phyloP scores from a whole-genome alignment of 2,888 invertebrate genomes.

The Andrena trimmerana region DNA sequence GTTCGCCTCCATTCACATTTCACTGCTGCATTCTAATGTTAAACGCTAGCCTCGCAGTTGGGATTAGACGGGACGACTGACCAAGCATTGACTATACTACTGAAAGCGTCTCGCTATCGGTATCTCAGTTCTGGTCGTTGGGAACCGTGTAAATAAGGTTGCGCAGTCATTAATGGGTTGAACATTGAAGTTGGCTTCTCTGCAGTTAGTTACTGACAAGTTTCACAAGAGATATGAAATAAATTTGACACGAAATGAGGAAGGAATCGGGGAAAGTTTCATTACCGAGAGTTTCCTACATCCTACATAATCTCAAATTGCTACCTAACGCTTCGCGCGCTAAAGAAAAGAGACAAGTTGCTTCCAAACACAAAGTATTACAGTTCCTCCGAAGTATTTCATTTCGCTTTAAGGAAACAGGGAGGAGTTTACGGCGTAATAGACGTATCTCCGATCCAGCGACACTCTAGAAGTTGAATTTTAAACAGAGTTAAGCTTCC shows the following conservation, averaged over 20 bases:
- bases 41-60: background rate
- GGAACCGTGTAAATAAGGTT: background rate
- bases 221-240: background rate
- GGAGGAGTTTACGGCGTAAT: constrained; percentile 28
- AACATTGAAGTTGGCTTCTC: background rate
- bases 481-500: constrained; percentile 44
- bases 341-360: background rate
- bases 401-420: constrained; percentile 18
- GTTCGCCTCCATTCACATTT: background rate
- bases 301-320: background rate
- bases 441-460: constrained; percentile 12
- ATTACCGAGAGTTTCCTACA: background rate
- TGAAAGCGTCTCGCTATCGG: background rate
- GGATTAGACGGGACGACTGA: background rate
- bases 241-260: too few relatives aligned
- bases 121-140: background rate
- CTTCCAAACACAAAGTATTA: background rate
- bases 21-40: background rate
- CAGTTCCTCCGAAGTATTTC: background rate
- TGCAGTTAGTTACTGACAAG: background rate
- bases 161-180: background rate
- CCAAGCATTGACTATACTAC: background rate
- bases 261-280: background rate
- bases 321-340: background rate
- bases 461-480: constrained; percentile 37